phyloP scores from a whole-genome alignment of 1,140 invertebrate genomes.

The Lutraria rhynchaena region DNA sequence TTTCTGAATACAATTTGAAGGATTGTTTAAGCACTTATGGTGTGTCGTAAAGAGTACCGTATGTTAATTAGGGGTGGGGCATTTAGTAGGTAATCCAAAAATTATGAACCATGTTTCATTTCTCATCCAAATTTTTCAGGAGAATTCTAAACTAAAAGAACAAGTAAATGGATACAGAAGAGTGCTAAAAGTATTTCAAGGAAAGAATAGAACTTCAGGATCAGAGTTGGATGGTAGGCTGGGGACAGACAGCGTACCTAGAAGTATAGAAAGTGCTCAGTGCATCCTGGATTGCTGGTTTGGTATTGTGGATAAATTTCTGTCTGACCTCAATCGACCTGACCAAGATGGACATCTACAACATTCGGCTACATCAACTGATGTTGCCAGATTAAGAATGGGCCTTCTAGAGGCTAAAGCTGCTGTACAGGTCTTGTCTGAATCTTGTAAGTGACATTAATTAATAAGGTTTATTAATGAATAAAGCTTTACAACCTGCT shows the following conservation, averaged over 20 bases:
- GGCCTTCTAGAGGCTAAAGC: conserved; percentile 40
- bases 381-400: conserved; percentile 10
- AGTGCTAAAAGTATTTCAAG: conserved; percentile 44
- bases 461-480: no score
- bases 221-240: not conserved
- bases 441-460: not conserved
- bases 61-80: no score
- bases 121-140: no score
- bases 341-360: conserved; percentile 23
- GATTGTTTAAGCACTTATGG: no score
- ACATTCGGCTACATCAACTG: not conserved
- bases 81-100: no score
- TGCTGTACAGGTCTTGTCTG: conserved; percentile 32
- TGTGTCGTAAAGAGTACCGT: no score
- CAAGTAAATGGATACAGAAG: conserved; percentile 43
- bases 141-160: conserved; percentile 40
- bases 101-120: no score
- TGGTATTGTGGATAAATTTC: conserved; percentile 40
- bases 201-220: conserved; percentile 23
- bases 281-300: conserved; percentile 30
- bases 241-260: not conserved
- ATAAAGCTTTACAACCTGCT: no score
- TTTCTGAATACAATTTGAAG: no score
- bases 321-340: conserved; percentile 6
- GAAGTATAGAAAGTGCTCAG: conserved; percentile 21